Evolutionary conservation across 1,140 invertebrate species (phyloP).

Genomic region (Mamestra configurata): DNA sequence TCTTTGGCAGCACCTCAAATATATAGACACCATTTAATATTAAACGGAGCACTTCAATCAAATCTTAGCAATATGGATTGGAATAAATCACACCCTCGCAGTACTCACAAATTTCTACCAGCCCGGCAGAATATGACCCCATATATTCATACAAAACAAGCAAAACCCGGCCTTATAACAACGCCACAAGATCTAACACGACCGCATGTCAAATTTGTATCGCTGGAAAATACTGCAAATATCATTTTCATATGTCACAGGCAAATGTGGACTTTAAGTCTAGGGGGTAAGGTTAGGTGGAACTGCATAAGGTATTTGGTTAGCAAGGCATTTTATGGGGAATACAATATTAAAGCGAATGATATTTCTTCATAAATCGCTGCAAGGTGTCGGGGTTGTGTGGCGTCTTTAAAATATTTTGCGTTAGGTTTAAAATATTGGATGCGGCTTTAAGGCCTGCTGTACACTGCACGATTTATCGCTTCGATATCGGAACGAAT

Average conservation of each 20-base stretch:
- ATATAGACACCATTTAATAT: slow-evolving; percentile 38
- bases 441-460: slow-evolving; percentile 27
- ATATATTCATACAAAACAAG: slow-evolving; percentile 21
- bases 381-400: slow-evolving; percentile 49
- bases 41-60: slow-evolving; percentile 45
- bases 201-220: slow-evolving; percentile 33
- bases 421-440: slow-evolving; percentile 44
- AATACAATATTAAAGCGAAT: slow-evolving; percentile 64
- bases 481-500: slow-evolving; percentile 21
- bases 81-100: slow-evolving; percentile 45
- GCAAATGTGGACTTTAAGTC: slow-evolving; percentile 20
- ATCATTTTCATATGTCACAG: not conserved
- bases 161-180: slow-evolving; percentile 24
- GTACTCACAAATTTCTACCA: slow-evolving; percentile 43
- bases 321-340: slow-evolving; percentile 52
- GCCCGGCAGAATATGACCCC: slow-evolving; percentile 16
- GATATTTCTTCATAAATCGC: slow-evolving; percentile 68
- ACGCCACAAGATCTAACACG: not conserved
- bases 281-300: not conserved
- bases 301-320: not conserved
- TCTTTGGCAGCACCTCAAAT: too few species aligned
- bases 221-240: slow-evolving; percentile 20
- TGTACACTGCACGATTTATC: slow-evolving; percentile 24
- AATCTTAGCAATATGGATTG: slow-evolving; percentile 53
- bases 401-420: slow-evolving; percentile 50